Conservation (phyloP, 2,113 vertebrate genomes). For the Gnathonemus longibarbis region DNA sequence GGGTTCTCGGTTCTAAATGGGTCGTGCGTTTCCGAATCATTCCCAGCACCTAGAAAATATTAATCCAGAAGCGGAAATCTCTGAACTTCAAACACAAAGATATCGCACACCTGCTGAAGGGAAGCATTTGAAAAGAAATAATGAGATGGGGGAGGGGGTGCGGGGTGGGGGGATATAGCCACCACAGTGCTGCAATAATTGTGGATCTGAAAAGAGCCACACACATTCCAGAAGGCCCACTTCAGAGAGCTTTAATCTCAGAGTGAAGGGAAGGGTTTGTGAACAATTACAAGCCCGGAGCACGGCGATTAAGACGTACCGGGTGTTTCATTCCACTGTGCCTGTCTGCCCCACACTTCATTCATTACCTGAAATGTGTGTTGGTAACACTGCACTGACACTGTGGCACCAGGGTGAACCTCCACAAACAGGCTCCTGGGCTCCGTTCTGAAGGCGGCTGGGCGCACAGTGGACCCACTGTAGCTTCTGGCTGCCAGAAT, state of each 20-base stretch:
- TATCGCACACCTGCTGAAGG: background rate
- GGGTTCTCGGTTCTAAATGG: slow-evolving; percentile 13
- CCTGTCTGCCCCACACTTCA: background rate
- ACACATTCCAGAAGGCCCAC: background rate
- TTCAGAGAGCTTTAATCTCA: slow-evolving; percentile 11
- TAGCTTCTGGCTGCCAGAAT: background rate
- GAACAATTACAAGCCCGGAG: background rate
- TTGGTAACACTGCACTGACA: background rate
- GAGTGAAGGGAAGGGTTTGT: background rate
- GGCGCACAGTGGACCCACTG: background rate
- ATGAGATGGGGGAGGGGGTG: background rate
- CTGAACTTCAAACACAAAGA: background rate
- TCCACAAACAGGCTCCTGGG: background rate
- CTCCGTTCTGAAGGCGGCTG: background rate
- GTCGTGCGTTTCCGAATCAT: background rate
- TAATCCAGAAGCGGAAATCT: background rate
- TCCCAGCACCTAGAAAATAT: background rate
- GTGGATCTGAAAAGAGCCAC: background rate
- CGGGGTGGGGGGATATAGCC: background rate
- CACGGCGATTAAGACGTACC: background rate
- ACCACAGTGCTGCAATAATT: background rate
- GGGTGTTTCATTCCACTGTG: background rate
- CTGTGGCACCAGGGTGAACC: background rate
- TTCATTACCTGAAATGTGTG: background rate
- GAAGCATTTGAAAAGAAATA: slow-evolving; percentile 5